Evolutionary conservation across 1,140 invertebrate species (phyloP).

Genomic region (Cherax destructor): DNA sequence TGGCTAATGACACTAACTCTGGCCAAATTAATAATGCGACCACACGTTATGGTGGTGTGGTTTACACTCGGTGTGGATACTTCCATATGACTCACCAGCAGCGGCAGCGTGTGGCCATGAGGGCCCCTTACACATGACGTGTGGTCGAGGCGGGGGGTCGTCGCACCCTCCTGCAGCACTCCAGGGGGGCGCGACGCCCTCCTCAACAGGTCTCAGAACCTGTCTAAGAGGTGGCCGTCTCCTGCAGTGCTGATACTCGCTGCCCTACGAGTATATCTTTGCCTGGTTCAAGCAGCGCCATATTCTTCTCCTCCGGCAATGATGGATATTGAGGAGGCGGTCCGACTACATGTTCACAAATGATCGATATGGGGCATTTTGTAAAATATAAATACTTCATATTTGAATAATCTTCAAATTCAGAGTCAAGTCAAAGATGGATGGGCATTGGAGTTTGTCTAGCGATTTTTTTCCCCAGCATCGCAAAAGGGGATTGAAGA

Average conservation of each 20-base stretch:
- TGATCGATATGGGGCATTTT: conserved; percentile 22
- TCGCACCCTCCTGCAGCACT: conserved; percentile 17
- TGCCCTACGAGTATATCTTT: not conserved
- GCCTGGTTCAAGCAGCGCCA: not conserved
- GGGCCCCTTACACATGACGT: conserved; percentile 25
- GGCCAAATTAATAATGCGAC: conserved; percentile 2
- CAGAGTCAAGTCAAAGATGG: conserved; percentile 5
- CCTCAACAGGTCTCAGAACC: not conserved
- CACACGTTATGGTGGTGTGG: not conserved
- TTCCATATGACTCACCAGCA: conserved; percentile 21
- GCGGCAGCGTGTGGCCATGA: not conserved
- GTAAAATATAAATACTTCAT: conserved; percentile 30
- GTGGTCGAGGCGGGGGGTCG: conserved; percentile 27
- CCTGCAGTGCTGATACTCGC: conserved; percentile 9
- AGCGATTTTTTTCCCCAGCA: not conserved
- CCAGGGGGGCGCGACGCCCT: conserved; percentile 9
- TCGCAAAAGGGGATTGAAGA: not conserved
- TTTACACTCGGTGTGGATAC: not conserved
- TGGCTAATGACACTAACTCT: not conserved
- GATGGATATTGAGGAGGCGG: conserved; percentile 1
- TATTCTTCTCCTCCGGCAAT: conserved; percentile 5
- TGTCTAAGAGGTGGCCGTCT: not conserved
- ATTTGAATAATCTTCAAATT: conserved; percentile 10
- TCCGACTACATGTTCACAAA: not conserved
- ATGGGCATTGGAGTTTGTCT: conserved; percentile 2